Conservation (phyloP, 2,113 vertebrate species). For the Microtus richardsoni region DNA sequence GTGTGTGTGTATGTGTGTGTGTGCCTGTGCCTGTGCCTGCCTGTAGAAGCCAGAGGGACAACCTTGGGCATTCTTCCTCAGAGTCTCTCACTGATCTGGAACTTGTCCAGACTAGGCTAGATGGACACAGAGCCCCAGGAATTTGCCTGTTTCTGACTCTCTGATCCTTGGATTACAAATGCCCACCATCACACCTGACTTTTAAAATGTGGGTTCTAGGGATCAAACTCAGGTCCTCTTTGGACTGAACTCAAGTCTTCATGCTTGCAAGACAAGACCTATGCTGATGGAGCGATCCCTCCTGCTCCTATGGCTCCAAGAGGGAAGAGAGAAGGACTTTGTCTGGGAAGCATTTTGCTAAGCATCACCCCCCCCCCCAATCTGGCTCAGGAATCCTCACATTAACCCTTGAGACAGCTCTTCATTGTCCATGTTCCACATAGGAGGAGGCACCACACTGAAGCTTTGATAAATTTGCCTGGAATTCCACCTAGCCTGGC, state of each 20-base stretch:
- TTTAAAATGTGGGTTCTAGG: not conserved
- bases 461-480: not conserved
- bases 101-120: not conserved
- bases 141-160: not conserved
- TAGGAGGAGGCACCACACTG: not conserved
- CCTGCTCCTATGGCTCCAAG: not conserved
- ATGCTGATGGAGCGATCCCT: not conserved
- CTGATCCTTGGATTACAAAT: not conserved
- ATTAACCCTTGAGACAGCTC: not conserved
- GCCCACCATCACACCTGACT: not conserved
- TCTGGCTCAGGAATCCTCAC: not conserved
- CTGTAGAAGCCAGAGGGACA: not conserved
- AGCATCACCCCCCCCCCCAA: rapidly evolving
- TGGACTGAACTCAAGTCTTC: not conserved
- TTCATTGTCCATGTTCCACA: too few species aligned
- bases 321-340: not conserved
- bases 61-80: not conserved
- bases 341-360: not conserved
- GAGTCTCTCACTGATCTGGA: not conserved
- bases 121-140: not conserved
- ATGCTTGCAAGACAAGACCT: not conserved
- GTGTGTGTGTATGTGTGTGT: not conserved
- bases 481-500: not conserved
- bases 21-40: too few species aligned
- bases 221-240: not conserved